These are phyloP conservation scores for Hippocampus zosterae DNA, from an alignment of 2,113 vertebrate species.

Conservation along the genomic window DNA sequence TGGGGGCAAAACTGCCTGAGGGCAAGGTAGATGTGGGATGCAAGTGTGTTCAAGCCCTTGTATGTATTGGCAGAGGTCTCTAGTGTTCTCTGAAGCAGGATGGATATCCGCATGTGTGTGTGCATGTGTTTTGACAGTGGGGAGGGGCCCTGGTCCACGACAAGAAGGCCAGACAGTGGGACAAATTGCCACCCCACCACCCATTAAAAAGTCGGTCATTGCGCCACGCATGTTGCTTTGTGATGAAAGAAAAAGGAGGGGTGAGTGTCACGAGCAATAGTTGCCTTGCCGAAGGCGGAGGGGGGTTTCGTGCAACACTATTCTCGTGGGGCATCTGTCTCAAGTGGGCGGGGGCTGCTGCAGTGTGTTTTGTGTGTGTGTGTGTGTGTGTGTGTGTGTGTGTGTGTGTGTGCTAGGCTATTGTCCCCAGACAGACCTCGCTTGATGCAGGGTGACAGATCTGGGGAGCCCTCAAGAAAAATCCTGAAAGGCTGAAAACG, in stretches of 20 bases:
- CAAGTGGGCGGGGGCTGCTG: constrained; percentile 32
- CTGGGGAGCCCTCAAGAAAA: constrained; percentile 43
- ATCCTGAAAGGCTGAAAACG: constrained; percentile 15
- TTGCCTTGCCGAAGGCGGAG: constrained; percentile 21
- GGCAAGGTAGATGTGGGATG: constrained; percentile 25
- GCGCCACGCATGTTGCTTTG: constrained; percentile 48
- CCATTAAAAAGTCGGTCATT: constrained; percentile 66
- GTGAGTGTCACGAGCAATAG: constrained; percentile 38
- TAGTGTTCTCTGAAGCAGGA: constrained; percentile 27
- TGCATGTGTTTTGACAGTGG: constrained; percentile 5
- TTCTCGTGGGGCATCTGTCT: constrained; percentile 52
- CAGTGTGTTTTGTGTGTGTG: constrained; percentile 22
- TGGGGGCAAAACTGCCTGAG: constrained; percentile 29
- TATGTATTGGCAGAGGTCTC: constrained; percentile 39
- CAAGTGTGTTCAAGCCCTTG: constrained; percentile 32
- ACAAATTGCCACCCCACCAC: constrained; percentile 48
- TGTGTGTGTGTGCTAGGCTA: constrained; percentile 29
- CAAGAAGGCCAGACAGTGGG: constrained; percentile 61
- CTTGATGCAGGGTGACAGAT: constrained; percentile 62
- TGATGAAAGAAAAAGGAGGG: constrained; percentile 40
- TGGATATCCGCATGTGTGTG: constrained; percentile 7
- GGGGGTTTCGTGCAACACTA: constrained; percentile 44
- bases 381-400: constrained; percentile 27
- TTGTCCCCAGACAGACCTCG: constrained; percentile 57
- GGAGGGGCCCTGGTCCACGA: constrained; percentile 36